Evolutionary conservation across 2,113 vertebrate genomes (phyloP), one percentile per base, ranked within the genome.

Genomic region (Cavia aperea): DNA sequence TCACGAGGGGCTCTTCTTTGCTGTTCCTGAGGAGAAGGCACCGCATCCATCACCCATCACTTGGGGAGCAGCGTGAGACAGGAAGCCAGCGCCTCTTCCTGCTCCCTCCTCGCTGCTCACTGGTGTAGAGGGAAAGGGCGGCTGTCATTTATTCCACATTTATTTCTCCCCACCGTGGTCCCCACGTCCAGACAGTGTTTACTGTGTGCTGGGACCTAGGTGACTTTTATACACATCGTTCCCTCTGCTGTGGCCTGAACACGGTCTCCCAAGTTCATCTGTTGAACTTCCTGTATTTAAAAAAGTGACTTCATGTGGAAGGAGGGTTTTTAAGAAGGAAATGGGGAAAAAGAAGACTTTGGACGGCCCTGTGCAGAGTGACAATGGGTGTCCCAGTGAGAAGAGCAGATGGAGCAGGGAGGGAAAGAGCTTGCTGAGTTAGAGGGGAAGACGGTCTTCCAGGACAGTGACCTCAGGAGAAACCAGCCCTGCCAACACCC

Each of bases 321-420:
- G 70, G 8, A 15, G 6, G 18, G 19, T n/a, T n/a, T 81, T 92
- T 77, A 91, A 54, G 82, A 51, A 66, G 29, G 33, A 39, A 36
- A 72, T 82, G 73, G 72, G 89, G 60, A 81, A 91, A 94, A 73
- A 43, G n/a, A 90, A 29, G 33, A 62, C 79, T 56, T 51, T 39
- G 51, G 7, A 24, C 36, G 36, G 33, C 10, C 18, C 51, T n/a
- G 26, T 91, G 77, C 43, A 56, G 9, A 14, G 15, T 33, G 49
- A 21, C 5, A 15, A 46, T 84, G 79, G 43, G 21, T 62, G n/a
- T 72, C 58, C 56, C 88, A 21, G 33, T 56, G 65, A 73, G 43
- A 83, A 56, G 58, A 58, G 14, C 60, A 39, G 21, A 70, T 23
- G 9, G 39, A 10, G 49, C 62, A 58, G 19, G 70, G 49, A 79